These are phyloP conservation scores for Arrhamphus sclerolepis DNA, from an alignment of 2,797 vertebrate species.

Conservation along the genomic window DNA sequence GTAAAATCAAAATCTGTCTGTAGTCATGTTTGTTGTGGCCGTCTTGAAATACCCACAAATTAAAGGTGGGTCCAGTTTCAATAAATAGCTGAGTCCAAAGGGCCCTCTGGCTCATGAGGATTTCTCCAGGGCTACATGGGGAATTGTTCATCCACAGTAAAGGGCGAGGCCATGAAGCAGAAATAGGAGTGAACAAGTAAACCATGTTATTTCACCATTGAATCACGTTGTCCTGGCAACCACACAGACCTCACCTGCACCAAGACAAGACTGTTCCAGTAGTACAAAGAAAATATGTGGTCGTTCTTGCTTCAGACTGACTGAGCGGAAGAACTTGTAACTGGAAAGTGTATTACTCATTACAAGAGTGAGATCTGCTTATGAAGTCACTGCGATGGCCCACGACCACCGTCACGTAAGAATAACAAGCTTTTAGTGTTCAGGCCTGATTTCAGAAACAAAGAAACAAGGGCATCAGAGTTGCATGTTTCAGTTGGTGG, in stretches of 20 bases:
- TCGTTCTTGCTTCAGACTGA: conserved; percentile 47
- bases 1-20: conserved; percentile 43
- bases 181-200: conserved; percentile 30
- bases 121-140: not conserved
- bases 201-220: conserved; percentile 27
- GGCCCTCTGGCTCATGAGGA: not conserved
- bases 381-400: not conserved
- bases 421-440: not conserved
- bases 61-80: too few species aligned
- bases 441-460: too few species aligned
- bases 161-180: conserved; percentile 39
- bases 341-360: conserved; percentile 3
- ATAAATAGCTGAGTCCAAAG: not conserved
- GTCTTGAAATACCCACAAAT: too few species aligned
- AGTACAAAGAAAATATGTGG: conserved; percentile 38
- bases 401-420: too few species aligned
- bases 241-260: conserved; percentile 34
- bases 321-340: conserved; percentile 13
- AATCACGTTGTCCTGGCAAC: conserved; percentile 39
- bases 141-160: not conserved
- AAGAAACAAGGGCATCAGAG: too few species aligned
- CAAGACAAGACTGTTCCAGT: conserved; percentile 38
- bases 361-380: not conserved
- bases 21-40: too few species aligned
- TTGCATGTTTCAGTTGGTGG: too few species aligned